A percentile compares a stretch with the other conserved stretches of the same genome.
These are phyloP conservation scores for Drosophila quadrilineata DNA, from an alignment of 1,140 invertebrate genomes.

Conservation along the genomic window DNA sequence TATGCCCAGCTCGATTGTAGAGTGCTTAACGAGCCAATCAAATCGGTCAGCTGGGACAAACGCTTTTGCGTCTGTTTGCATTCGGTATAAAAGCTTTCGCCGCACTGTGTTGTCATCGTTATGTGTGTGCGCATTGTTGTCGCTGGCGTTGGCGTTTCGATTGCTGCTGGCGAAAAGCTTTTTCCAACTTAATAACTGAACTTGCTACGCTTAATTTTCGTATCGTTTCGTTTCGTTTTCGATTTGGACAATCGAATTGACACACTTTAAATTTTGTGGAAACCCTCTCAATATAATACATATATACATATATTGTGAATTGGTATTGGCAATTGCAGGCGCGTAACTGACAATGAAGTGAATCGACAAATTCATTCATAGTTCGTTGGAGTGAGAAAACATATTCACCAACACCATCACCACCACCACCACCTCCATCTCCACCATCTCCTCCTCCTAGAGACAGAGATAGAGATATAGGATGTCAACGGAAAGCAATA, in stretches of 20 bases:
- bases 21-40: not conserved
- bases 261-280: conserved; percentile 28
- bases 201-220: conserved; percentile 43
- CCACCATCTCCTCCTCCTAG: too few relatives aligned
- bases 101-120: conserved; percentile 55
- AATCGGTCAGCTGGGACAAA: conserved; percentile 39
- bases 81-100: conserved; percentile 38
- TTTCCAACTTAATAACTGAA: conserved; percentile 31
- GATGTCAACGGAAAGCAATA: conserved; percentile 80
- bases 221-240: too few relatives aligned
- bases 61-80: conserved; percentile 22
- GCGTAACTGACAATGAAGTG: conserved; percentile 15
- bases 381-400: not conserved
- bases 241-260: conserved; percentile 31
- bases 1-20: not conserved
- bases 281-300: too few relatives aligned
- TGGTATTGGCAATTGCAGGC: not conserved
- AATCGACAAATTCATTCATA: conserved; percentile 4
- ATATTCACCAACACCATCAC: not conserved
- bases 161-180: conserved; percentile 35
- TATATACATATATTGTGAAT: not conserved
- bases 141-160: too few relatives aligned
- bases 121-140: conserved; percentile 46
- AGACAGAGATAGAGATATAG: too few relatives aligned
- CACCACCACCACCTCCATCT: too few relatives aligned